Percentiles rank a stretch among this genome's conserved stretches.
Evolutionary conservation across 2,113 vertebrate genomes (phyloP).

Genomic region (Sinosuthora webbiana): DNA sequence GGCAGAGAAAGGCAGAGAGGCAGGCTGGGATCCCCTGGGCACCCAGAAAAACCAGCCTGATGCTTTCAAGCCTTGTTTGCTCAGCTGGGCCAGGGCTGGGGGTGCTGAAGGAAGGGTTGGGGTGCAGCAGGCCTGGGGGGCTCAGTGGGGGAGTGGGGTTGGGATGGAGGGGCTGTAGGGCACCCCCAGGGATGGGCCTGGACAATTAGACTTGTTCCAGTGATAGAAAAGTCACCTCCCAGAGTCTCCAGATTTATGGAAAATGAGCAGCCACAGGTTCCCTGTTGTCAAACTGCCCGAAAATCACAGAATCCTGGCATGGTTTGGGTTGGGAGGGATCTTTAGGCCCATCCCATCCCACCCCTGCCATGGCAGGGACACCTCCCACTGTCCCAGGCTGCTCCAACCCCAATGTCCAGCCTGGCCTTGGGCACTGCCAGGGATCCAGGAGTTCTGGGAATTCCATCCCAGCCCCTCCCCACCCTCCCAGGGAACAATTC

Average conservation of each 20-base stretch:
- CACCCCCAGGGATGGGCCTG: background rate
- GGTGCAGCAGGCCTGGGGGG: background rate
- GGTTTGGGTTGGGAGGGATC: background rate
- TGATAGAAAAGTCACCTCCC: background rate
- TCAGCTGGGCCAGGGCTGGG: background rate
- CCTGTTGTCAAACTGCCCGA: too few relatives aligned
- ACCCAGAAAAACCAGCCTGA: background rate
- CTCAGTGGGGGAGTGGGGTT: background rate
- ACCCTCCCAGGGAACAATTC: background rate
- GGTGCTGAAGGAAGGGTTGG: background rate
- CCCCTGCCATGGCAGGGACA: background rate
- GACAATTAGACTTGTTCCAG: background rate
- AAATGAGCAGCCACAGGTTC: background rate
- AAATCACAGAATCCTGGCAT: background rate
- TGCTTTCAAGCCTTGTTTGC: background rate
- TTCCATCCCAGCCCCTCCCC: background rate
- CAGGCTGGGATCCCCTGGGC: background rate
- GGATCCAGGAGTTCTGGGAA: background rate
- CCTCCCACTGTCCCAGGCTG: background rate
- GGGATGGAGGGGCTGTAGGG: background rate
- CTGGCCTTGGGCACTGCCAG: background rate
- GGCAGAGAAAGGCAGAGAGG: background rate
- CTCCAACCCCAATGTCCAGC: background rate
- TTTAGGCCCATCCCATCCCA: fast-evolving
- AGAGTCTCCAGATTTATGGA: background rate